Evolutionary conservation across 2,113 vertebrate species (phyloP).

Genomic region (Sturnus vulgaris): DNA sequence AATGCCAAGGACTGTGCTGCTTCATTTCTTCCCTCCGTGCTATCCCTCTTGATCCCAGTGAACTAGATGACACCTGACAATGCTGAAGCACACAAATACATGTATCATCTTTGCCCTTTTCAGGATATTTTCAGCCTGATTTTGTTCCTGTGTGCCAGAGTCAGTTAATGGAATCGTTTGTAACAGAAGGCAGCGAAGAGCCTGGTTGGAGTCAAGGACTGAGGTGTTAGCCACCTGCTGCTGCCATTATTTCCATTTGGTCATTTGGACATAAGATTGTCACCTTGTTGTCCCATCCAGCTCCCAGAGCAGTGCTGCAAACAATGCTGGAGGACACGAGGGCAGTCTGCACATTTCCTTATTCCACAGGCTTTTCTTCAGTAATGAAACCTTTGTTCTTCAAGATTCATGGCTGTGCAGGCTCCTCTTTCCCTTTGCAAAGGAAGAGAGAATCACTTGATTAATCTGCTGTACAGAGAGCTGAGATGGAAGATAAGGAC

Average conservation of each 20-base stretch:
- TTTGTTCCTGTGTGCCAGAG: background rate
- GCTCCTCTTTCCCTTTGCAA: background rate
- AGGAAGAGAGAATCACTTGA: background rate
- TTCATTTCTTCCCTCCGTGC: background rate
- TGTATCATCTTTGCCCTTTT: background rate
- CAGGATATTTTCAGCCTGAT: background rate
- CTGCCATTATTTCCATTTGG: constrained; percentile 3
- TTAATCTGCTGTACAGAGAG: background rate
- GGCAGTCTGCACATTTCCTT: background rate
- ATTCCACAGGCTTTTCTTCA: background rate
- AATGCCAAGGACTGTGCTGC: background rate
- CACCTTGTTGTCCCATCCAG: background rate
- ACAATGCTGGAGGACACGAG: background rate
- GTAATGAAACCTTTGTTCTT: constrained; percentile 8
- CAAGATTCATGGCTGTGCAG: background rate
- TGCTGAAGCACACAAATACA: background rate
- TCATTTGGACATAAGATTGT: background rate
- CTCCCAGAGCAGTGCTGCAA: background rate
- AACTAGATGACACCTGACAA: background rate
- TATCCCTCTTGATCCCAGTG: background rate
- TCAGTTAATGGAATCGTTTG: constrained; percentile 6
- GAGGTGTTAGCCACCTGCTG: background rate
- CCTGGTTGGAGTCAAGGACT: background rate
- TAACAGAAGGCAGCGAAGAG: background rate
- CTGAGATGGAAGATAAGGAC: background rate